A percentile compares a stretch with the other conserved stretches of the same genome.
These are phyloP conservation scores for Chloebia gouldiae DNA, from an alignment of 2,113 vertebrate species.

Conservation along the genomic window DNA sequence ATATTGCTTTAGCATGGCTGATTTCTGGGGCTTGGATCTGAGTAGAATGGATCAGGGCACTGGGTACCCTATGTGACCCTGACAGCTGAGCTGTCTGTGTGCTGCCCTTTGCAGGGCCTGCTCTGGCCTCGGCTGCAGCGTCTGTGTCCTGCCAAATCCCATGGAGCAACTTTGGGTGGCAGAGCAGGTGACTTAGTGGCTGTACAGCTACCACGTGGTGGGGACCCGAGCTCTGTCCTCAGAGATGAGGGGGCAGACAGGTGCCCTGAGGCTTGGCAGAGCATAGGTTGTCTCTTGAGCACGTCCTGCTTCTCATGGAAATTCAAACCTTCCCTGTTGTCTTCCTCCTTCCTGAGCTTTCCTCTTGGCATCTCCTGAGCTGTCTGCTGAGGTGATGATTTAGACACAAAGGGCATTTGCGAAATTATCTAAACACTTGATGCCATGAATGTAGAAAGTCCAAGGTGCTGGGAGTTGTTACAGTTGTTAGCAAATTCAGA, in stretches of 20 bases:
- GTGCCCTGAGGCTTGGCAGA: background rate
- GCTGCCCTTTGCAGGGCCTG: background rate
- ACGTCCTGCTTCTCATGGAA: background rate
- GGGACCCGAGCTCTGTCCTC: background rate
- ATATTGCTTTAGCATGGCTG: background rate
- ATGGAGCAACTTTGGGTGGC: background rate
- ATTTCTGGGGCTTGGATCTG: background rate
- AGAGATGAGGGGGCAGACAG: background rate
- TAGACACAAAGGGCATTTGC: background rate
- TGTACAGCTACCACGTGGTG: background rate
- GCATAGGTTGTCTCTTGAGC: rapidly evolving
- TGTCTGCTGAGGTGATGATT: background rate
- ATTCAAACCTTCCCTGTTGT: background rate
- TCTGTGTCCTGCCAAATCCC: background rate
- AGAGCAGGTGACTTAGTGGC: background rate
- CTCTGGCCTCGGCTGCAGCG: background rate
- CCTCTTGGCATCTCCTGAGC: background rate
- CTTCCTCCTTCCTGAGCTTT: background rate
- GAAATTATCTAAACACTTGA: background rate
- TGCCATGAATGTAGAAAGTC: background rate
- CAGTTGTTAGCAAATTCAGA: background rate
- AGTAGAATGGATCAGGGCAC: background rate
- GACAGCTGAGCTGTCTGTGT: background rate
- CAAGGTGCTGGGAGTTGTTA: background rate
- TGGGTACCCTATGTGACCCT: background rate